Evolutionary conservation across 2,888 invertebrate species (phyloP).

Genomic region (Zygogramma bicolorata): DNA sequence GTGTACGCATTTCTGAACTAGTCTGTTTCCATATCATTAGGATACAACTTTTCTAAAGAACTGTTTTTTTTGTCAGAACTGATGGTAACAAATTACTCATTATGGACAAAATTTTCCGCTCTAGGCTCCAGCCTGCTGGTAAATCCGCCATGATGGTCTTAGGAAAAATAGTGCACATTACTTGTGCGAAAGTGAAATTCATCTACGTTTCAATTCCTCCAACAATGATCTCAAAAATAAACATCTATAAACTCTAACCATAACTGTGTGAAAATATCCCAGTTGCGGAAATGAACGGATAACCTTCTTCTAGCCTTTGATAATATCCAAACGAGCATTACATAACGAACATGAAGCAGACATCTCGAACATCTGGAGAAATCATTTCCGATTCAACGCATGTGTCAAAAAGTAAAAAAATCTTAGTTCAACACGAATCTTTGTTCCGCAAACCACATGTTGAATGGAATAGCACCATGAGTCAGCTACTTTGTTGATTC

Average conservation of each 20-base stretch:
- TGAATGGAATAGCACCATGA: slow-evolving; percentile 11
- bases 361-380: slow-evolving; percentile 30
- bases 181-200: too few relatives aligned
- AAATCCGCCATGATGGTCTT: too few relatives aligned
- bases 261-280: background rate
- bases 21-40: too few relatives aligned
- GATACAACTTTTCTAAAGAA: too few relatives aligned
- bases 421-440: slow-evolving; percentile 26
- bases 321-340: slow-evolving; percentile 7
- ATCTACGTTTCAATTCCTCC: too few relatives aligned
- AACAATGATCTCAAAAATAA: too few relatives aligned
- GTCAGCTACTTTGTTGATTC: slow-evolving; percentile 6
- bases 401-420: slow-evolving; percentile 18
- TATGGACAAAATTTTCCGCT: too few relatives aligned
- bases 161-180: too few relatives aligned
- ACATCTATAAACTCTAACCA: background rate
- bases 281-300: background rate
- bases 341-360: slow-evolving; percentile 5
- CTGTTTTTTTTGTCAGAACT: too few relatives aligned
- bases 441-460: slow-evolving; percentile 28
- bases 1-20: too few relatives aligned
- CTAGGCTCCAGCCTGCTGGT: too few relatives aligned
- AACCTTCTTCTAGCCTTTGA: background rate
- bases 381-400: slow-evolving; percentile 31
- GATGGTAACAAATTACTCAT: too few relatives aligned